Evolutionary conservation across 2,113 vertebrate species (phyloP).

Genomic region (Channa maculata): DNA sequence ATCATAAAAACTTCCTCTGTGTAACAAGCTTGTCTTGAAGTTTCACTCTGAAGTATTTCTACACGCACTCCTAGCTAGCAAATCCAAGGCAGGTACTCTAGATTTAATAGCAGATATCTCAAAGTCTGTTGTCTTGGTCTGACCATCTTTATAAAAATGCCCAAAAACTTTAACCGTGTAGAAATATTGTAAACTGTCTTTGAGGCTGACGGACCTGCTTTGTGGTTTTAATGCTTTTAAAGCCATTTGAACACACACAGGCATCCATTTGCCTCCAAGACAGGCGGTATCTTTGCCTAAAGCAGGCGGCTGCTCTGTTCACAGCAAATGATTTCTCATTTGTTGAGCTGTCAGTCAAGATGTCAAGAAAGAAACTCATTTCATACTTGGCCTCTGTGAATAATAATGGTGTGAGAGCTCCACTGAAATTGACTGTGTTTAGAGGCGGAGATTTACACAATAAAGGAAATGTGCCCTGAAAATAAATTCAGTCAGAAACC

Average conservation of each 20-base stretch:
- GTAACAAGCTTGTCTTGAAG: no score
- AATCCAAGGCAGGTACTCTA: no score
- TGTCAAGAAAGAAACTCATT: conserved; percentile 66
- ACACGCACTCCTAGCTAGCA: no score
- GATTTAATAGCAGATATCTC: no score
- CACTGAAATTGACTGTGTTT: conserved; percentile 53
- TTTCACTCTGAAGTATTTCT: no score
- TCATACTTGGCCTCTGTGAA: conserved; percentile 66
- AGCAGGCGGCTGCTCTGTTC: conserved; percentile 60
- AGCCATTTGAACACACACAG: conserved; percentile 22
- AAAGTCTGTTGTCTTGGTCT: neutral
- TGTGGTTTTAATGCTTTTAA: conserved; percentile 30
- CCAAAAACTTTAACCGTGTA: conserved; percentile 2
- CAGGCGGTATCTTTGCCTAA: conserved; percentile 59
- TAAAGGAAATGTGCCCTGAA: conserved; percentile 42
- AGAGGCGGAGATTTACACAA: conserved; percentile 46
- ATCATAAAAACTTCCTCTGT: no score
- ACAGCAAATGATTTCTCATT: conserved; percentile 80
- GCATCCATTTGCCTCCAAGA: conserved; percentile 28
- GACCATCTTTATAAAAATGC: neutral
- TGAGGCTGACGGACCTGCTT: conserved; percentile 16
- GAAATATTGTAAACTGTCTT: conserved; percentile 8
- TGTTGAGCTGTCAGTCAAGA: conserved; percentile 77
- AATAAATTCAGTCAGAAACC: conserved; percentile 40
- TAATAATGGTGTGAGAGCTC: conserved; percentile 58